Evolutionary conservation across 2,888 invertebrate genomes (phyloP).

Genomic region (Nemotelus pantherinus): DNA sequence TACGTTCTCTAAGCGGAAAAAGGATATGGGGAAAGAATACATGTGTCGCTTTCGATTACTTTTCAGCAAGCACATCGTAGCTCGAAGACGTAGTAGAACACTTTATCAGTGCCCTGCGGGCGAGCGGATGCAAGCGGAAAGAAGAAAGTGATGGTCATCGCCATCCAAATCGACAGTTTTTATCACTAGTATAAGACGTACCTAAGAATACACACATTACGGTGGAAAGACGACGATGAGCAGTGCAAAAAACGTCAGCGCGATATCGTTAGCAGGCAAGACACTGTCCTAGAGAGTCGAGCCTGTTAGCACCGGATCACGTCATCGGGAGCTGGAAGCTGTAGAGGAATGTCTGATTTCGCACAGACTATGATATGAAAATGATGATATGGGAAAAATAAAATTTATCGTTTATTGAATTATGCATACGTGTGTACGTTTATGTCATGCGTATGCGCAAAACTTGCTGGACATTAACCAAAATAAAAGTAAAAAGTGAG

Average conservation of each 20-base stretch:
- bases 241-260: background rate
- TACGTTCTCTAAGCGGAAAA: background rate
- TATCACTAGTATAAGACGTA: conserved; percentile 25
- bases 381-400: conserved; percentile 37
- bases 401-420: conserved; percentile 52
- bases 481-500: background rate
- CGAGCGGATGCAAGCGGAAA: background rate
- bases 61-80: background rate
- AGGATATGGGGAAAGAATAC: background rate
- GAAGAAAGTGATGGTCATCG: conserved; percentile 31
- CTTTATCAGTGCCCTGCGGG: background rate
- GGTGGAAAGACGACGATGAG: background rate
- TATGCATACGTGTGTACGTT: conserved; percentile 52
- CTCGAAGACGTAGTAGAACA: background rate
- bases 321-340: background rate
- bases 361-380: conserved; percentile 33
- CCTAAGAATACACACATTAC: conserved; percentile 29
- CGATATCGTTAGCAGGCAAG: conserved; percentile 3
- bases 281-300: background rate
- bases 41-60: background rate
- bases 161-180: conserved; percentile 21
- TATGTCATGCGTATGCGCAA: conserved; percentile 52
- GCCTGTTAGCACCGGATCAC: background rate
- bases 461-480: conserved; percentile 39
- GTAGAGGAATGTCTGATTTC: conserved; percentile 1